A percentile compares a stretch with the other conserved stretches of the same genome.
Evolutionary conservation across 2,797 vertebrate species (phyloP).

Genomic region (Cirrhinus mrigala): DNA sequence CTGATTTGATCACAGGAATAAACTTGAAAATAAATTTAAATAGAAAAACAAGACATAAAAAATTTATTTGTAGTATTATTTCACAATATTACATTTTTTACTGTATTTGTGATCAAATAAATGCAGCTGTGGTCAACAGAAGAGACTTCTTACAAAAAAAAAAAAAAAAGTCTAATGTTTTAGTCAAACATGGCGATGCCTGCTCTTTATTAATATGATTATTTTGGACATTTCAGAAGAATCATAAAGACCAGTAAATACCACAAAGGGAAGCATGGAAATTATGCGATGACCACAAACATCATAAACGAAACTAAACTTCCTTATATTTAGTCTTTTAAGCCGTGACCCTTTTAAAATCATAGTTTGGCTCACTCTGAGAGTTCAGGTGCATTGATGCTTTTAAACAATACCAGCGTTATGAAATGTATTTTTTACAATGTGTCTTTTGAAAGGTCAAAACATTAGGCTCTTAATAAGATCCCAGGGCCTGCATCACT

Average conservation of each 20-base stretch:
- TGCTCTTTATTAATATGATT: no score
- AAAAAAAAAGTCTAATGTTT: no score
- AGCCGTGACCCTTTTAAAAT: background rate
- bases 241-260: background rate
- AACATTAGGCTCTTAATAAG: background rate
- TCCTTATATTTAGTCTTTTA: background rate
- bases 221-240: background rate
- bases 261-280: background rate
- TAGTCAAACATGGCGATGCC: no score
- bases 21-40: no score
- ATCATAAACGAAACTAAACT: background rate
- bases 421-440: background rate
- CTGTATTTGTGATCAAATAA: no score
- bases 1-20: no score
- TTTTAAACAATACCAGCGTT: background rate
- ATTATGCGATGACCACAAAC: background rate
- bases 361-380: background rate
- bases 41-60: no score
- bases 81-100: no score
- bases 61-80: no score
- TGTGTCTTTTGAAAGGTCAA: background rate
- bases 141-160: no score
- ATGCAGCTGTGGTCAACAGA: no score
- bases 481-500: background rate
- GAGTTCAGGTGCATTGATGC: background rate